phyloP scores from a whole-genome alignment of 2,797 vertebrate species.

The Hipposideros larvatus region DNA sequence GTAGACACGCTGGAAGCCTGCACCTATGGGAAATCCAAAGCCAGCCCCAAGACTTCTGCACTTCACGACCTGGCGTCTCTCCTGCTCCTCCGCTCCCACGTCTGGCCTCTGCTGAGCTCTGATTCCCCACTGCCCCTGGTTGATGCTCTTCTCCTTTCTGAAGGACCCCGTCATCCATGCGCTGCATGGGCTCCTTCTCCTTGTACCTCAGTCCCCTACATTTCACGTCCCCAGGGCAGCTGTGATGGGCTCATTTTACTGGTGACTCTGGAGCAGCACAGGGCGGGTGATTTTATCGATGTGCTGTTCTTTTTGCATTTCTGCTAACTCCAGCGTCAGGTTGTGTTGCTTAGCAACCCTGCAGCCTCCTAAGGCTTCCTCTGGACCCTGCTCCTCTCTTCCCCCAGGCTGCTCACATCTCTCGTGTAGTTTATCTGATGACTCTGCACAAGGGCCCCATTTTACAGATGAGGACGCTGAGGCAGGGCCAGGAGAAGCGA shows the following conservation, averaged over 20 bases:
- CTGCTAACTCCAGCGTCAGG: not conserved
- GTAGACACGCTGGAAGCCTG: not conserved
- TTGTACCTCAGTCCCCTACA: not conserved
- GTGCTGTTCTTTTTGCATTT: not conserved
- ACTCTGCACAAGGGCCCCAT: not conserved
- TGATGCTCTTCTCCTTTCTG: accelerated
- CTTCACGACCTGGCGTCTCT: accelerated
- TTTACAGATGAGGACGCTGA: not conserved
- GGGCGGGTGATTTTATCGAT: not conserved
- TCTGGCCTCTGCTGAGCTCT: not conserved
- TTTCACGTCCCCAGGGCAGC: accelerated
- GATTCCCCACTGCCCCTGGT: accelerated
- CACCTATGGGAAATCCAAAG: accelerated
- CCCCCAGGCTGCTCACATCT: not conserved
- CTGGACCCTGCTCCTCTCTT: not conserved
- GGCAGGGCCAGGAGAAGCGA: not conserved
- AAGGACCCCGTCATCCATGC: not conserved
- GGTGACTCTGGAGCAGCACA: not conserved
- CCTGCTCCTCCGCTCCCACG: not conserved
- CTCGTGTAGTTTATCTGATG: not conserved
- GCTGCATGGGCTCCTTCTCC: accelerated
- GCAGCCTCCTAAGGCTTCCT: not conserved
- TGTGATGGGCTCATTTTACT: not conserved
- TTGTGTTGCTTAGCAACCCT: not conserved
- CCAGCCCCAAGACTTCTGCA: accelerated